A percentile compares a stretch with the other conserved stretches of the same genome.
Evolutionary conservation across 1,140 invertebrate genomes (phyloP).

Genomic region (Maniola jurtina): DNA sequence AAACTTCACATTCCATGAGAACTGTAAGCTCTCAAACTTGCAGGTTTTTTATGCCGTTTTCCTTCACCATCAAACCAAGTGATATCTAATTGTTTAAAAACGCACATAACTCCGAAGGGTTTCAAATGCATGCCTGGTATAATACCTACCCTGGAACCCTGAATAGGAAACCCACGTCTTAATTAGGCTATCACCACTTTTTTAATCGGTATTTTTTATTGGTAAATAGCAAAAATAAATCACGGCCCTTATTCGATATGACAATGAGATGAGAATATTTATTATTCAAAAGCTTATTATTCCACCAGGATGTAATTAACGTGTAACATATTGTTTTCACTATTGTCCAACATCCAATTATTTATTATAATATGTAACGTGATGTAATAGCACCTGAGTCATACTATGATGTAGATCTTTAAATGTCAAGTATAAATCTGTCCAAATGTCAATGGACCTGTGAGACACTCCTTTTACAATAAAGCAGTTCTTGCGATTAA

Average conservation of each 20-base stretch:
- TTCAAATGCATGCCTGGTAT: too few species aligned
- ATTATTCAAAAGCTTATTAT: background rate
- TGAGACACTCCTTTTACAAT: background rate
- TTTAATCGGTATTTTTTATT: too few species aligned
- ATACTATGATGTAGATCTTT: background rate
- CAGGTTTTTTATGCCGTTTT: too few species aligned
- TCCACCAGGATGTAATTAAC: background rate
- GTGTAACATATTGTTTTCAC: background rate
- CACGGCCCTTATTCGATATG: background rate
- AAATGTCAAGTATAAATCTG: conserved; percentile 10
- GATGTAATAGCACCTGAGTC: conserved; percentile 2
- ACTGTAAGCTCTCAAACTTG: too few species aligned
- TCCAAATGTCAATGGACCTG: conserved; percentile 7
- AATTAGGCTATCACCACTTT: too few species aligned
- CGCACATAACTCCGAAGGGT: too few species aligned
- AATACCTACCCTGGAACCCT: too few species aligned
- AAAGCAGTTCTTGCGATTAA: background rate
- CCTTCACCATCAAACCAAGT: too few species aligned
- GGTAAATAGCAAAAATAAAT: background rate
- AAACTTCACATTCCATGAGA: too few species aligned
- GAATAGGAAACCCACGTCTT: too few species aligned
- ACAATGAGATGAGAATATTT: too few species aligned
- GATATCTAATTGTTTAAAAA: too few species aligned
- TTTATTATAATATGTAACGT: background rate
- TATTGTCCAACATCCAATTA: background rate